Evolutionary conservation across 2,888 invertebrate genomes (phyloP).

Genomic region (Glyphotaelius pellucidus): DNA sequence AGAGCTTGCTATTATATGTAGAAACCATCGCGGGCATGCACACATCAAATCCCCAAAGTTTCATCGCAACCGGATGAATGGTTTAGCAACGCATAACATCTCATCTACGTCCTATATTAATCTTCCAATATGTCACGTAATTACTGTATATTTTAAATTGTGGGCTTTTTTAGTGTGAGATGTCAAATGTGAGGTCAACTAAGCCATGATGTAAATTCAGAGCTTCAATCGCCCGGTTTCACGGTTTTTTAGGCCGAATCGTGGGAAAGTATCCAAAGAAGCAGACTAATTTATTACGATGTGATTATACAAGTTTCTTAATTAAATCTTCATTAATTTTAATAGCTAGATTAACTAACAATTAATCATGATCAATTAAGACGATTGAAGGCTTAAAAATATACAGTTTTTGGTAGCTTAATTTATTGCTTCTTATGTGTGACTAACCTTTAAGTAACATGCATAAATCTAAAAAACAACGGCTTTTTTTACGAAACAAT

Average conservation of each 20-base stretch:
- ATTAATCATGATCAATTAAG: neutral
- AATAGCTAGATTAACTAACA: neutral
- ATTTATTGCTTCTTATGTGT: neutral
- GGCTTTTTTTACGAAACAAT: too few species aligned
- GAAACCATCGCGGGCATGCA: too few species aligned
- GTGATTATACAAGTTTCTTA: neutral
- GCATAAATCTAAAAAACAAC: too few species aligned
- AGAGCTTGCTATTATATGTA: too few species aligned
- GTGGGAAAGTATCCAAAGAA: neutral
- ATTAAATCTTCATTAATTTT: neutral
- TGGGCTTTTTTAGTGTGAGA: neutral
- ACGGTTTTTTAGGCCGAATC: neutral
- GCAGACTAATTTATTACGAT: neutral
- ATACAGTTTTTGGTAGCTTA: neutral
- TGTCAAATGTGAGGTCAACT: neutral
- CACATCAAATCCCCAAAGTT: too few species aligned
- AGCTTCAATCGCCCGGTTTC: neutral
- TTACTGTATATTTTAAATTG: neutral
- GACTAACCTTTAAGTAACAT: neutral
- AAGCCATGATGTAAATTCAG: neutral
- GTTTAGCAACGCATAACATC: too few species aligned
- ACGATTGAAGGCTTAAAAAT: neutral
- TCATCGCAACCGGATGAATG: too few species aligned
- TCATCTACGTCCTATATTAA: too few species aligned
- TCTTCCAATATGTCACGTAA: too few species aligned